Evolutionary conservation across 2,888 invertebrate species (phyloP), one percentile per base, ranked within the genome.

Genomic region (Chalcosyrphus nemorum): DNA sequence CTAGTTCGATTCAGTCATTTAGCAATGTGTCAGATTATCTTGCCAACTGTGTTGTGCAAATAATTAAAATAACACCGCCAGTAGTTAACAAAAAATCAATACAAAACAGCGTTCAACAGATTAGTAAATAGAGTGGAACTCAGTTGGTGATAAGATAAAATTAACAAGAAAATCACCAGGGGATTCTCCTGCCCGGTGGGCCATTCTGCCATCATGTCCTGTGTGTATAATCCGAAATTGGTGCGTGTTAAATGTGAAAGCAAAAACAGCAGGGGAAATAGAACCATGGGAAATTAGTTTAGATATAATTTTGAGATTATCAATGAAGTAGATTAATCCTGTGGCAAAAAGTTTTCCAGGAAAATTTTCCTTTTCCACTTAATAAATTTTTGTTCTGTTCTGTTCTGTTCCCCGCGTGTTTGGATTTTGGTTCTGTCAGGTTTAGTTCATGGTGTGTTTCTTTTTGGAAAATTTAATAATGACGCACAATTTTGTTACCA

Each of bases 111-210:
- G 13, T 17, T 38, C 24, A 45, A 45, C 57, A 35, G 56, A 57
- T 38, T 38, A 57, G 56, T 38, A 35, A 21, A 35, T 38, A 15
- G 38, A 52, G 3, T 13, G 11, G 35, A 52, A 27, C 41, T 27
- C 52, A 66, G 52, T 27, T 66, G 52, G 38, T 6, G 17, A 43
- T n/a, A 13, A 43, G 43, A 43, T 29, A 3, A 43, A 68, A 68
- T 56, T 43, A 56, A 56, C 19, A 29, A 41, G 54, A 41, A 66
- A 54, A 59, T 27, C 41, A 27, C 15, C 59, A 59, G 43, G n/a
- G n/a, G 61, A 45, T 21, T 45, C 29, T 29, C 2, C 29, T 6
- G 17, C 43, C 61, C 29, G 27, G 3, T 15, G 43, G 27, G 17
- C 27, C 17, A 59, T 41, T 6, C 15, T 41, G 17, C 27, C 17